These are phyloP conservation scores for Mastomys natalensis DNA, from an alignment of 2,113 vertebrate species.

Conservation along the genomic window DNA sequence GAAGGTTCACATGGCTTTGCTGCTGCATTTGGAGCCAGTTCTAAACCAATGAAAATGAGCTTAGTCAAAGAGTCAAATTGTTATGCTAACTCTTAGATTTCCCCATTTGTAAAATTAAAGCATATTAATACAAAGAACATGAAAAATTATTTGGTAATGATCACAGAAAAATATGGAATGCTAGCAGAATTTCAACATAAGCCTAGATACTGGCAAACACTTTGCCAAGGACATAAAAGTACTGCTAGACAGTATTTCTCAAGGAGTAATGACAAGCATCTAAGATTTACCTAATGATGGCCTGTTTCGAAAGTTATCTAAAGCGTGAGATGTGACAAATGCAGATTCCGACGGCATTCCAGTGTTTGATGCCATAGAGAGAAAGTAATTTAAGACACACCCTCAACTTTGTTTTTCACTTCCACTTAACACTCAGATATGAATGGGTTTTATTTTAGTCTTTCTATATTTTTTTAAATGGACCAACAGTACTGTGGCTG, in stretches of 20 bases:
- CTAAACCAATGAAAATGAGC: neutral
- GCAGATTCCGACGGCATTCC: neutral
- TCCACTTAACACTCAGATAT: neutral
- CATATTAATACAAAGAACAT: neutral
- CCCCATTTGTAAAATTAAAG: constrained; percentile 1
- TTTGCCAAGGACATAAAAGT: neutral
- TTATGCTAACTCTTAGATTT: neutral
- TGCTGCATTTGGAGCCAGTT: neutral
- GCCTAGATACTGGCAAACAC: neutral
- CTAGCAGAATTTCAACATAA: neutral
- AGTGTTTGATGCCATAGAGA: neutral
- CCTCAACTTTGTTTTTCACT: neutral
- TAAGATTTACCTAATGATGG: neutral
- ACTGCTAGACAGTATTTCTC: constrained; percentile 42
- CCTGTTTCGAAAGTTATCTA: neutral
- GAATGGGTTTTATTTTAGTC: neutral
- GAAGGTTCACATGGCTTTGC: fast-evolving
- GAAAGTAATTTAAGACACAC: neutral
- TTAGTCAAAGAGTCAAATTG: neutral
- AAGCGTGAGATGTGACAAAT: constrained; percentile 40
- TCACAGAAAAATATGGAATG: neutral
- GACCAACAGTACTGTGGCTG: neutral
- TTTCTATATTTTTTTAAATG: neutral
- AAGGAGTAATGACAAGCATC: neutral
- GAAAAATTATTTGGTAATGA: neutral